Conservation (phyloP, 2,888 invertebrate species). For the Molorchus minor region DNA sequence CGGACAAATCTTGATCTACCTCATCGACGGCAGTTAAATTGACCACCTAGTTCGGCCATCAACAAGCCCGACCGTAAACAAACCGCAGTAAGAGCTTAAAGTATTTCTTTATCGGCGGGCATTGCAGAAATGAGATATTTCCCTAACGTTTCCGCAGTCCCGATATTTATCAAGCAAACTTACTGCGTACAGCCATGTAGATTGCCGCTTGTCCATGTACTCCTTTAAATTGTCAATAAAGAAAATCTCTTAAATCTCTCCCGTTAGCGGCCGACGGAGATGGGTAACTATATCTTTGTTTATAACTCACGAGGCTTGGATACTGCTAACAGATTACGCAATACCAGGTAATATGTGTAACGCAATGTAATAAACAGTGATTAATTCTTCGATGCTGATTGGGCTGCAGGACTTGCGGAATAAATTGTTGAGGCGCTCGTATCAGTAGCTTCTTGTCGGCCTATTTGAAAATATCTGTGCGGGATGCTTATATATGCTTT, state of each 20-base stretch:
- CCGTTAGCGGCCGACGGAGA: slow-evolving; percentile 48
- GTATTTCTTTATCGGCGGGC: slow-evolving; percentile 14
- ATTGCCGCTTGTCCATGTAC: slow-evolving; percentile 46
- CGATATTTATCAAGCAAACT: slow-evolving; percentile 50
- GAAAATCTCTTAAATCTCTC: slow-evolving; percentile 49
- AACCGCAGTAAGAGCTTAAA: slow-evolving; percentile 3
- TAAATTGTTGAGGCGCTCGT: too few species aligned
- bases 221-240: slow-evolving; percentile 52
- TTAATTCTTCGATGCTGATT: slow-evolving; percentile 47
- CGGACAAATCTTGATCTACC: background rate
- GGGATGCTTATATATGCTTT: too few species aligned
- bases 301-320: slow-evolving; percentile 52
- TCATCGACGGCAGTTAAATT: background rate
- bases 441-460: too few species aligned
- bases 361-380: slow-evolving; percentile 44
- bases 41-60: slow-evolving; percentile 1
- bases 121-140: slow-evolving; percentile 42
- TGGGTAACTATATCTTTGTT: slow-evolving; percentile 56
- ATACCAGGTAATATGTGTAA: slow-evolving; percentile 47
- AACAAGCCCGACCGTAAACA: background rate
- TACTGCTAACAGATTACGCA: slow-evolving; percentile 47
- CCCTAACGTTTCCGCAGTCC: slow-evolving; percentile 42
- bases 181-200: slow-evolving; percentile 49
- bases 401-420: too few species aligned
- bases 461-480: too few species aligned